phyloP scores from a whole-genome alignment of 2,888 invertebrate species.

The Patella depressa region DNA sequence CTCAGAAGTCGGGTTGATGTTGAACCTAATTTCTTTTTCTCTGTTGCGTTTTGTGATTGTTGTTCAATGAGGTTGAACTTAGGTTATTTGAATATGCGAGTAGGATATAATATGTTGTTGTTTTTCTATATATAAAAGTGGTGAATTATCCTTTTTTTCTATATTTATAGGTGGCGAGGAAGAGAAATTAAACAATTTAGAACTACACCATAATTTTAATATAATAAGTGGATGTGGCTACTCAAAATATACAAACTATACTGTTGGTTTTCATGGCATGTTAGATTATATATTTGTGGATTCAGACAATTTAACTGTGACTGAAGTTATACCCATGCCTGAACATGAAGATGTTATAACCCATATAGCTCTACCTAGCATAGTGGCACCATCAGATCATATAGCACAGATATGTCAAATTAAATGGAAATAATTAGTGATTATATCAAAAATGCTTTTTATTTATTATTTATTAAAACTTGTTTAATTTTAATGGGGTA shows the following conservation, averaged over 20 bases:
- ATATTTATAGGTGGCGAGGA: constrained; percentile 72
- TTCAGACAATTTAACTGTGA: constrained; percentile 64
- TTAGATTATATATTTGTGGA: constrained; percentile 94
- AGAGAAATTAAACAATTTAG: constrained; percentile 74
- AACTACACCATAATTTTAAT: constrained; percentile 76
- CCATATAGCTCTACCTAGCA: constrained; percentile 87
- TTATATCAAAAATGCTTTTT: not conserved
- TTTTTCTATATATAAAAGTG: not conserved
- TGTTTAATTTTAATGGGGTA: too few relatives aligned
- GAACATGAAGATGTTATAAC: constrained; percentile 81
- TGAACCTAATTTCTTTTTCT: too few relatives aligned
- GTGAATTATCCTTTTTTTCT: constrained; percentile 1
- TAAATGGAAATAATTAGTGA: constrained; percentile 46
- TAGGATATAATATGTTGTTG: too few relatives aligned
- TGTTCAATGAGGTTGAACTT: too few relatives aligned
- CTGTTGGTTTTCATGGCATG: constrained; percentile 85
- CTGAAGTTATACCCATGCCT: constrained; percentile 85
- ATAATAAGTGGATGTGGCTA: constrained; percentile 87
- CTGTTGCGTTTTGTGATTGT: too few relatives aligned
- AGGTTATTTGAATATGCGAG: too few relatives aligned
- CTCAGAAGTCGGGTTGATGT: too few relatives aligned
- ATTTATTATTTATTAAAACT: not conserved
- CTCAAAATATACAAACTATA: constrained; percentile 88
- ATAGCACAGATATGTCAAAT: constrained; percentile 80
- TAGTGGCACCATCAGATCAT: constrained; percentile 94